Conservation (phyloP, 2,113 vertebrate species). For the Nerophis ophidion region DNA sequence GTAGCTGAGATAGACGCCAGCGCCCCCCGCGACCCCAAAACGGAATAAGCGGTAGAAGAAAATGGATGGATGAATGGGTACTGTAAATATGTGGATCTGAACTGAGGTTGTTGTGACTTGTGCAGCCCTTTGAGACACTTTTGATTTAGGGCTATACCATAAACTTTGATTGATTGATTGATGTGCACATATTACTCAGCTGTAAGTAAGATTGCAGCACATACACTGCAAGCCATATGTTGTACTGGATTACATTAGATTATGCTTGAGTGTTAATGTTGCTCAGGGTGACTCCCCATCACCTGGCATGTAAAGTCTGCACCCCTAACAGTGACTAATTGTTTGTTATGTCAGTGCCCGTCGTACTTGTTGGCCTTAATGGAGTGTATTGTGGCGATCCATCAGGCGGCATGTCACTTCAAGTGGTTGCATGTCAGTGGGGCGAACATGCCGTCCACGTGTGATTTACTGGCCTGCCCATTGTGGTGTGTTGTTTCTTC, state of each 20-base stretch:
- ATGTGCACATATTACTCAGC: not conserved
- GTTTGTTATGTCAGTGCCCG: conserved; percentile 72
- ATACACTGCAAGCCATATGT: not conserved
- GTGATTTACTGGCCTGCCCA: conserved; percentile 73
- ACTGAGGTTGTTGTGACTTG: too few species aligned
- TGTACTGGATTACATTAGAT: not conserved
- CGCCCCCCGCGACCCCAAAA: too few species aligned
- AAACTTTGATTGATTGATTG: too few species aligned
- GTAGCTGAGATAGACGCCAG: too few species aligned
- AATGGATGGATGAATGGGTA: too few species aligned
- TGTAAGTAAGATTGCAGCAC: not conserved
- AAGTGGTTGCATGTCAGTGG: conserved; percentile 64
- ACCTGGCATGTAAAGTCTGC: conserved; percentile 38
- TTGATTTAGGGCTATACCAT: too few species aligned
- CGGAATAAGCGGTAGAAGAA: too few species aligned
- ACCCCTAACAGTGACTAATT: conserved; percentile 69
- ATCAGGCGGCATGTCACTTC: conserved; percentile 68
- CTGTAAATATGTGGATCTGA: too few species aligned
- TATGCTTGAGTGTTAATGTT: not conserved
- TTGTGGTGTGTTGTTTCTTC: conserved; percentile 38
- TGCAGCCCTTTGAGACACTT: too few species aligned
- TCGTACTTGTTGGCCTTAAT: conserved; percentile 68
- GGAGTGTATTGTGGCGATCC: conserved; percentile 72
- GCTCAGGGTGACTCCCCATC: conserved; percentile 28
- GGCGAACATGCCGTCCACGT: conserved; percentile 44